These are phyloP conservation scores for Pitta sordida DNA, from an alignment of 2,113 vertebrate species.

Conservation along the genomic window DNA sequence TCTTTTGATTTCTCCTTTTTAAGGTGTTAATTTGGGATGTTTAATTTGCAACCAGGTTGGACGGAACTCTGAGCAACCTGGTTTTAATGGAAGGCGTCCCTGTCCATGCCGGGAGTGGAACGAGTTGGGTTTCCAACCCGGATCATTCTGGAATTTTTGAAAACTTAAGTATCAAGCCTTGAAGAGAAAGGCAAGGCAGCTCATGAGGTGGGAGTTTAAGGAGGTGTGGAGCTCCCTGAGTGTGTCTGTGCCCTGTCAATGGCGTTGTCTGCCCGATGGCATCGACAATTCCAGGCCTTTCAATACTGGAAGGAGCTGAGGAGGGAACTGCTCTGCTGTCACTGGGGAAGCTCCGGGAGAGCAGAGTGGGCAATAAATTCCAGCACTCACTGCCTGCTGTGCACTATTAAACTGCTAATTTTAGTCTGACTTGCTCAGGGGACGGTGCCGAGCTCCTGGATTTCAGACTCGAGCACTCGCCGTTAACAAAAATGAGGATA, in stretches of 20 bases:
- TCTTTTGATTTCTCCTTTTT: not conserved
- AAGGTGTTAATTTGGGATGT: not conserved
- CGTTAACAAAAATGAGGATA: constrained; percentile 28
- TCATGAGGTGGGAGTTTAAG: not conserved
- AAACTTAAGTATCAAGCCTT: rapidly evolving
- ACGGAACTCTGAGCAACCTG: not conserved
- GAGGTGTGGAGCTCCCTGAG: not conserved
- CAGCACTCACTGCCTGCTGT: not conserved
- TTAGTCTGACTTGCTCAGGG: not conserved
- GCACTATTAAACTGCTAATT: constrained; percentile 3
- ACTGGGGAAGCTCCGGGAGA: not conserved
- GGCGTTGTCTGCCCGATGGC: not conserved
- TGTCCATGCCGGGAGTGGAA: not conserved
- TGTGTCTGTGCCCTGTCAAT: not conserved
- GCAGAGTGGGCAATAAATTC: not conserved
- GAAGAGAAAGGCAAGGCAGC: not conserved
- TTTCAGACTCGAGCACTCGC: not conserved
- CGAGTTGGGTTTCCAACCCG: no score
- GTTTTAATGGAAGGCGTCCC: not conserved
- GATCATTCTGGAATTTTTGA: not conserved
- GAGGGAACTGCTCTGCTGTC: not conserved
- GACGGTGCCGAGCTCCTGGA: not conserved
- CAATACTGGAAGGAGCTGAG: not conserved
- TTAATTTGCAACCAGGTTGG: not conserved
- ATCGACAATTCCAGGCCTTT: not conserved